Percentiles rank a stretch among this genome's conserved stretches.
Evolutionary conservation across 2,888 invertebrate species (phyloP).

Genomic region (Augochlorella aurata): DNA sequence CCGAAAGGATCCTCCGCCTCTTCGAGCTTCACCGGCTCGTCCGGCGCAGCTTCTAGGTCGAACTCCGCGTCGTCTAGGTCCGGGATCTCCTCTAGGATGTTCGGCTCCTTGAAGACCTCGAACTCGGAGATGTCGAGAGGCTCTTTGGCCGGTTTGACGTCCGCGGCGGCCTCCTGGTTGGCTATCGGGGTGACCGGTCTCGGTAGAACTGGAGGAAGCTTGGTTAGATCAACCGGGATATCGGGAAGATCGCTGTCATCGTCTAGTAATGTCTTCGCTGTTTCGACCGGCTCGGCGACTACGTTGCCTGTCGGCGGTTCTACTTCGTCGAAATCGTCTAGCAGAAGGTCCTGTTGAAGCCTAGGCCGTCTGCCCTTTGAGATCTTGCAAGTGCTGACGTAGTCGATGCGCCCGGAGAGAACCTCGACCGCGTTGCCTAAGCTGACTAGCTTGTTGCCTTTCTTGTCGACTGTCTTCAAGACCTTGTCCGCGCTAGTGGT

Average conservation of each 20-base stretch:
- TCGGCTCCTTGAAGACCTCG: conserved; percentile 81
- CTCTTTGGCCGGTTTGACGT: conserved; percentile 45
- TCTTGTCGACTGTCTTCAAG: conserved; percentile 88
- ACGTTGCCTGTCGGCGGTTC: conserved; percentile 37
- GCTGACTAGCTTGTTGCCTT: conserved; percentile 90
- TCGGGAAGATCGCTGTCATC: conserved; percentile 88
- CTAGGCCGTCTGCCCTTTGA: conserved; percentile 68
- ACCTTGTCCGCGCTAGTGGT: conserved; percentile 93
- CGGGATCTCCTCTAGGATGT: conserved; percentile 78
- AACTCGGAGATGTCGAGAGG: conserved; percentile 83
- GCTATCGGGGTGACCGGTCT: conserved; percentile 69
- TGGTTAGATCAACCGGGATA: conserved; percentile 87
- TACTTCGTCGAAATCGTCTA: conserved; percentile 84
- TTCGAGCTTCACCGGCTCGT: conserved; percentile 67
- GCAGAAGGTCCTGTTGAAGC: conserved; percentile 84
- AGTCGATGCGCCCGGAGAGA: conserved; percentile 91
- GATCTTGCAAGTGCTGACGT: conserved; percentile 83
- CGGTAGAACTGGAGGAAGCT: conserved; percentile 76
- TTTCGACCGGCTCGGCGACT: conserved; percentile 67
- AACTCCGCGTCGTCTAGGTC: conserved; percentile 78
- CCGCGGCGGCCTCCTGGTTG: conserved; percentile 30
- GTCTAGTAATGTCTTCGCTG: conserved; percentile 87
- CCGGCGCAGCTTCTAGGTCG: conserved; percentile 64
- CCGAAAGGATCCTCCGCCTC: conserved; percentile 82
- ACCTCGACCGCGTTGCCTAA: conserved; percentile 94